Percentiles rank a stretch among this genome's conserved stretches.
Conservation (phyloP, 2,113 vertebrate genomes). For the Marcusenius ussheri region DNA sequence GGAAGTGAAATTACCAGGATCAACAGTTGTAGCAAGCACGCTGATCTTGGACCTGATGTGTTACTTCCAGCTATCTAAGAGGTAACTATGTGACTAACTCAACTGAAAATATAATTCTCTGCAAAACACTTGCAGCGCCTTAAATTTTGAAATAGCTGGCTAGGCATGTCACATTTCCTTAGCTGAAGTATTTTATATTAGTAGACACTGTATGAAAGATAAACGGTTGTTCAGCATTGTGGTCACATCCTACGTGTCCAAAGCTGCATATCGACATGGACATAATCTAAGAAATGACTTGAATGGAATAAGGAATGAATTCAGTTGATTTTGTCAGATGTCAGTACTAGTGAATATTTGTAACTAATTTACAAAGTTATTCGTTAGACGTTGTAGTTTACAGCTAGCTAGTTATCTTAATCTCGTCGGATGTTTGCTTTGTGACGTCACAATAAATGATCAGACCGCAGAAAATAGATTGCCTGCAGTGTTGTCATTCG, state of each 20-base stretch:
- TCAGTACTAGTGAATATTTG: not conserved
- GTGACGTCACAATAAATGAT: conserved; percentile 1
- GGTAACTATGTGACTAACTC: not conserved
- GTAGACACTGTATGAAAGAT: not conserved
- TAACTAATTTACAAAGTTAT: not conserved
- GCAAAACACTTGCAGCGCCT: not conserved
- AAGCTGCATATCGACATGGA: not conserved
- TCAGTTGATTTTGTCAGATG: not conserved
- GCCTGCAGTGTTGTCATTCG: not conserved
- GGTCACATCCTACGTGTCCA: not conserved
- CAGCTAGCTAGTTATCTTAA: not conserved
- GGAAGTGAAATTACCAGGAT: not conserved
- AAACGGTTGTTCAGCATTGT: not conserved
- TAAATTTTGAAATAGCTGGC: not conserved
- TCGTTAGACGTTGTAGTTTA: not conserved
- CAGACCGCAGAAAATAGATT: not conserved
- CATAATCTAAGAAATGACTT: not conserved
- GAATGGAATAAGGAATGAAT: not conserved
- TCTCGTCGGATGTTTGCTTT: not conserved
- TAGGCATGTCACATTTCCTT: not conserved
- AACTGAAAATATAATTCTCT: not conserved
- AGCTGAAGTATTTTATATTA: not conserved
- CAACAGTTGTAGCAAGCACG: not conserved
- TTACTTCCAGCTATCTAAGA: not conserved
- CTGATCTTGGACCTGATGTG: not conserved